phyloP scores from a whole-genome alignment of 2,888 invertebrate species.

The Drosophila barbarae region DNA sequence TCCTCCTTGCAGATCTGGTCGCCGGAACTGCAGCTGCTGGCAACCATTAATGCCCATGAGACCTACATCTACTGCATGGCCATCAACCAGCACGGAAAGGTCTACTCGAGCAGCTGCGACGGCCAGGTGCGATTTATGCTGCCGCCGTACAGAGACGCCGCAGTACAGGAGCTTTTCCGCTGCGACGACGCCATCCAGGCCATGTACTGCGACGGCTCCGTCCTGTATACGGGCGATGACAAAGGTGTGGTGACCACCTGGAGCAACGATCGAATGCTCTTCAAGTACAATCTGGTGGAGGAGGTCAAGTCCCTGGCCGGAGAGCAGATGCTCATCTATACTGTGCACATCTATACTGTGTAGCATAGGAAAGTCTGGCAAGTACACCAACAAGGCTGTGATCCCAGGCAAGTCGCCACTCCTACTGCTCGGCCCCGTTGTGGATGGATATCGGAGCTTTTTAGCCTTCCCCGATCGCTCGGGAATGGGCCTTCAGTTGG shows the following conservation, averaged over 20 bases:
- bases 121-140: slow-evolving; percentile 77
- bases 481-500: slow-evolving; percentile 75
- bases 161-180: slow-evolving; percentile 71
- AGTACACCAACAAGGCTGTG: slow-evolving; percentile 77
- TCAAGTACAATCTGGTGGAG: slow-evolving; percentile 79
- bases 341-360: slow-evolving; percentile 79
- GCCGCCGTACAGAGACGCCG: slow-evolving; percentile 71
- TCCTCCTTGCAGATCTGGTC: slow-evolving; percentile 76
- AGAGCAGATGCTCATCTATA: slow-evolving; percentile 76
- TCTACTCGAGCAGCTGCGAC: slow-evolving; percentile 79
- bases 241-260: slow-evolving; percentile 79
- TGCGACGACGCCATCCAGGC: slow-evolving; percentile 78
- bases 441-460: slow-evolving; percentile 69
- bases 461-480: slow-evolving; percentile 77
- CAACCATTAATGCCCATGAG: slow-evolving; percentile 75
- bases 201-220: slow-evolving; percentile 73
- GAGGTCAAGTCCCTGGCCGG: slow-evolving; percentile 78
- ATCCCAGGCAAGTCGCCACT: slow-evolving; percentile 78
- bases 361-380: slow-evolving; percentile 76
- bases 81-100: slow-evolving; percentile 75
- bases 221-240: slow-evolving; percentile 79
- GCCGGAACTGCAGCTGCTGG: slow-evolving; percentile 72
- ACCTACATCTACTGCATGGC: slow-evolving; percentile 78
- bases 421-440: slow-evolving; percentile 73
- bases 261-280: slow-evolving; percentile 78